phyloP scores from a whole-genome alignment of 2,797 vertebrate genomes.

The Pempheris klunzingeri region DNA sequence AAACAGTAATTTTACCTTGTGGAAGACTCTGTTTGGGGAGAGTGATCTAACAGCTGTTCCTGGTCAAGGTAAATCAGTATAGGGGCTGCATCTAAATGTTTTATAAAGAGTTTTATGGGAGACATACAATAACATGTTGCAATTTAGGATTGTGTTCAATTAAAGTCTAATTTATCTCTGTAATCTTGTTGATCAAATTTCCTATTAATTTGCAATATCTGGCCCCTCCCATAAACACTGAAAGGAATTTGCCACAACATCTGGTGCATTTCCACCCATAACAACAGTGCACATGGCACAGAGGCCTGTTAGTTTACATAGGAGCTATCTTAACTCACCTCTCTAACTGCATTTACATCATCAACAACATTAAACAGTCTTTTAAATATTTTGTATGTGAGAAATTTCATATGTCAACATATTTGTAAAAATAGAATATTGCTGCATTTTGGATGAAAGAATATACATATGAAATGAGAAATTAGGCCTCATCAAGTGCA shows the following conservation, averaged over 20 bases:
- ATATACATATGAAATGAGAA: not conserved
- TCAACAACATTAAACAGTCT: not conserved
- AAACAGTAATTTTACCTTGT: no score
- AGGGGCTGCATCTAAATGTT: no score
- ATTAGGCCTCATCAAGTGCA: not conserved
- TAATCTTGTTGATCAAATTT: not conserved
- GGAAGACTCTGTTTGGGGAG: no score
- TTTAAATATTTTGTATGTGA: not conserved
- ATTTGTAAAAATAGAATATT: not conserved
- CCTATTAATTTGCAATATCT: not conserved
- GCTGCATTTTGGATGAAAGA: not conserved
- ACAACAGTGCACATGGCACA: conserved; percentile 9
- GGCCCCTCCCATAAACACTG: no score
- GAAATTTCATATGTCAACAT: not conserved
- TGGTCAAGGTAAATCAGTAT: no score
- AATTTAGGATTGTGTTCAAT: not conserved
- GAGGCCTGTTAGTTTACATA: conserved; percentile 19
- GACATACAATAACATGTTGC: not conserved
- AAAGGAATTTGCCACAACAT: not conserved
- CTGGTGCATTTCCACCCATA: not conserved
- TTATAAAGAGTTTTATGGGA: not conserved
- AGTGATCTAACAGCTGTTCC: no score
- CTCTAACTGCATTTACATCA: not conserved
- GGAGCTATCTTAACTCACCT: not conserved
- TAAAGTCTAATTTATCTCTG: not conserved